Conservation (phyloP, 1,140 invertebrate genomes). For the Cryptotermes secundus region DNA sequence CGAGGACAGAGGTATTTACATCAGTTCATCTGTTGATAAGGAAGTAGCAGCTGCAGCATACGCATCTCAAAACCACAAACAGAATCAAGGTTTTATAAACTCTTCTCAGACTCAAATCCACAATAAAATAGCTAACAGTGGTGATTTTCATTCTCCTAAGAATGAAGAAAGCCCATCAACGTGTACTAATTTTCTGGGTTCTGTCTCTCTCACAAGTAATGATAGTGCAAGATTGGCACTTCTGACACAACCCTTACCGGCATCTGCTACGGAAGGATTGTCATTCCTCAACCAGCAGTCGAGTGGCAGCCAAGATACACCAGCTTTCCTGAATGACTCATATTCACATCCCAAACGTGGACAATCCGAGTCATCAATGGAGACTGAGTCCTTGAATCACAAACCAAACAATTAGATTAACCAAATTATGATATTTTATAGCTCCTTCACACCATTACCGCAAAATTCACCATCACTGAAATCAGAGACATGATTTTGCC, state of each 20-base stretch:
- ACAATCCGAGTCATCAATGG: background rate
- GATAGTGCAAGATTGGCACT: background rate
- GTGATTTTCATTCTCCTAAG: background rate
- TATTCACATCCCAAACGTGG: background rate
- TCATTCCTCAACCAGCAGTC: background rate
- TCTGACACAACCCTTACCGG: background rate
- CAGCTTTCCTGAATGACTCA: background rate
- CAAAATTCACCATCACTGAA: background rate
- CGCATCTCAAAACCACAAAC: background rate
- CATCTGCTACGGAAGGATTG: background rate
- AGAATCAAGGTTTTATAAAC: background rate
- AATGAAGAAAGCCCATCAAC: background rate
- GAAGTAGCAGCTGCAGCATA: background rate
- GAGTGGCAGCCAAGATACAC: background rate
- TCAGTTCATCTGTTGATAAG: background rate
- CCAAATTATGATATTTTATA: background rate
- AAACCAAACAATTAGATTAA: background rate
- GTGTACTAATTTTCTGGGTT: background rate
- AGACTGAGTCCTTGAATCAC: background rate
- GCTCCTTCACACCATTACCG: background rate
- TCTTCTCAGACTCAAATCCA: background rate
- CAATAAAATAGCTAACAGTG: background rate
- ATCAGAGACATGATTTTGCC: background rate
- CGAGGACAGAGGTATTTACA: background rate
- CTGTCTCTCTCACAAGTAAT: background rate